Conservation (phyloP, 35 echinoderm and acorn worm genomes). For the Lytechinus pictus region DNA sequence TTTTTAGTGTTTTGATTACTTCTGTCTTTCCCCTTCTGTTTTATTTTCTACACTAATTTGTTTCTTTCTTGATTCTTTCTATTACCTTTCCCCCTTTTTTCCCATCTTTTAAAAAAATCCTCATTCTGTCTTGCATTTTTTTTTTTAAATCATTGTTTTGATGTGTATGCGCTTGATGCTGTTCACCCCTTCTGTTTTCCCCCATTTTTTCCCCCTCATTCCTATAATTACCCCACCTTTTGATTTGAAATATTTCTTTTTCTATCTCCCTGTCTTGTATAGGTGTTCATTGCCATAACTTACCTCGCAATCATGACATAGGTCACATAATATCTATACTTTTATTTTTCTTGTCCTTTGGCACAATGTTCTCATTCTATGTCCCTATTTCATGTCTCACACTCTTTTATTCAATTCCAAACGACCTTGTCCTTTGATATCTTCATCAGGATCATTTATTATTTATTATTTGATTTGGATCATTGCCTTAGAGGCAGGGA, state of each 20-base stretch:
- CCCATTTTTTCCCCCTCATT: not conserved
- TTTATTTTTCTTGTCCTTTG: not conserved
- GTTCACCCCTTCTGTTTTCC: not conserved
- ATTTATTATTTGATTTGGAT: not conserved
- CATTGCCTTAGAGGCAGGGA: not conserved
- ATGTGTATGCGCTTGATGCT: too few relatives aligned
- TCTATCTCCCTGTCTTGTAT: not conserved
- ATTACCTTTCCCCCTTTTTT: not conserved
- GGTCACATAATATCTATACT: not conserved
- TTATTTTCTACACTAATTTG: not conserved
- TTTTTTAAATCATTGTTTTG: not conserved
- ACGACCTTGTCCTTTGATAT: not conserved
- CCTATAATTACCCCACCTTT: not conserved
- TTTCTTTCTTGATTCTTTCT: not conserved
- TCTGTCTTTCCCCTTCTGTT: not conserved
- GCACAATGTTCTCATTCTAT: not conserved
- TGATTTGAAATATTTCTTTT: not conserved
- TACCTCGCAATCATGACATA: not conserved
- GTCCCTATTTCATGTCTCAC: not conserved
- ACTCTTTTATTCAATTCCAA: too few relatives aligned
- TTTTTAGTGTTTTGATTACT: not conserved
- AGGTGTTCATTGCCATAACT: not conserved
- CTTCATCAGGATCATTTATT: not conserved
- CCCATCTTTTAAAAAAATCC: not conserved
- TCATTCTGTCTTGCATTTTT: not conserved